A percentile compares a stretch with the other conserved stretches of the same genome.
Evolutionary conservation across 1,140 invertebrate species (phyloP).

Genomic region (Drosophila rhopaloa): DNA sequence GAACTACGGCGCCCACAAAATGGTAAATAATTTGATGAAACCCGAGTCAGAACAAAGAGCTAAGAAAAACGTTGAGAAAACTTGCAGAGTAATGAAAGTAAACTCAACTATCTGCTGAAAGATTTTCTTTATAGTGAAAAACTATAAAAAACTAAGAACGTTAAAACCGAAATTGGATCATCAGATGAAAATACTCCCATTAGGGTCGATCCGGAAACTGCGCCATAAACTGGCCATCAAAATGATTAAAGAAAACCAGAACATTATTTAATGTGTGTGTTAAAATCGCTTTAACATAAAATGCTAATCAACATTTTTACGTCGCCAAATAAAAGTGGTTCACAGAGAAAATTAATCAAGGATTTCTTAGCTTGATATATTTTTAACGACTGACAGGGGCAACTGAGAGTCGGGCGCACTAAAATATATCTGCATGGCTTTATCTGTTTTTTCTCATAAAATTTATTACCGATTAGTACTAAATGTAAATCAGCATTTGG

Average conservation of each 20-base stretch:
- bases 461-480: neutral
- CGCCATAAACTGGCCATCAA: neutral
- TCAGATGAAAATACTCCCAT: neutral
- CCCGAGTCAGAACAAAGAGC: constrained; percentile 40
- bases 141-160: neutral
- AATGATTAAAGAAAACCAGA: neutral
- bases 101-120: constrained; percentile 3
- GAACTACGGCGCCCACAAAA: constrained; percentile 36
- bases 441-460: neutral
- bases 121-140: neutral
- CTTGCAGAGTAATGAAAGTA: constrained; percentile 25
- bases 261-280: neutral
- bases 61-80: constrained; percentile 35
- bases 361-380: neutral
- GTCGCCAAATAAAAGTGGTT: neutral
- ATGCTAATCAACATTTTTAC: neutral
- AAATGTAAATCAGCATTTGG: neutral
- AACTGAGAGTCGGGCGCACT: neutral
- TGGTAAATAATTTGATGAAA: constrained; percentile 43
- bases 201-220: neutral
- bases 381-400: neutral
- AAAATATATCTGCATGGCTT: neutral
- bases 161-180: neutral
- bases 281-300: neutral
- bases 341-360: neutral